These are phyloP conservation scores for Andrena fulva DNA, from an alignment of 2,888 invertebrate species.

Conservation along the genomic window DNA sequence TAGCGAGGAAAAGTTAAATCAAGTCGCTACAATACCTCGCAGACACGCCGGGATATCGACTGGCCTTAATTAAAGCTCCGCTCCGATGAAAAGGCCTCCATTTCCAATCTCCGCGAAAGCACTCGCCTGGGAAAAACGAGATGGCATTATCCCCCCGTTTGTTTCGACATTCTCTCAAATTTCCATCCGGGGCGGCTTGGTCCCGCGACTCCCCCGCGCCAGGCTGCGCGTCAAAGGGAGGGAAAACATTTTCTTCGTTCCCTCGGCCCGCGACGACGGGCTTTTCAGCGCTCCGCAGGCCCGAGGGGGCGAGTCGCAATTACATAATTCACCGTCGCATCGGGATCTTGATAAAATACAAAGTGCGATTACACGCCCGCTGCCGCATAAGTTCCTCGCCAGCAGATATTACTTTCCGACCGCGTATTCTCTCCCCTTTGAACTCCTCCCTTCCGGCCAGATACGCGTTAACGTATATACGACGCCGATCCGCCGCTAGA, in stretches of 20 bases:
- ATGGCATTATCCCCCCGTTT: constrained; percentile 1
- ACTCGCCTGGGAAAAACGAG: neutral
- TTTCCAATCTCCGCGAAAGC: constrained; percentile 35
- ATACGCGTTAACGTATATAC: neutral
- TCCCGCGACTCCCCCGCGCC: constrained; percentile 37
- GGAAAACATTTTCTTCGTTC: constrained; percentile 45
- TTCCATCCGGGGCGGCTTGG: constrained; percentile 32
- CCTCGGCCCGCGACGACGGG: constrained; percentile 1
- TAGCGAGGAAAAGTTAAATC: neutral
- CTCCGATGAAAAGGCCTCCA: constrained; percentile 27
- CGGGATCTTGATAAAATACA: constrained; percentile 53
- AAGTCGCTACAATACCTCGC: constrained; percentile 12
- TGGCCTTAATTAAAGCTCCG: constrained; percentile 43
- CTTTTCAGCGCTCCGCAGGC: constrained; percentile 28
- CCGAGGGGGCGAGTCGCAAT: constrained; percentile 39
- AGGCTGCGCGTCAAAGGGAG: constrained; percentile 14
- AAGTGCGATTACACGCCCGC: constrained; percentile 46
- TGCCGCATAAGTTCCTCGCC: constrained; percentile 42
- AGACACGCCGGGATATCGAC: constrained; percentile 18
- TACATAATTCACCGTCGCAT: constrained; percentile 53
- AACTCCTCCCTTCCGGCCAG: constrained; percentile 15
- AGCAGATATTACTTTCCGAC: constrained; percentile 43
- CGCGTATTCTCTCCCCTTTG: constrained; percentile 26
- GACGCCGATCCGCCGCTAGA: constrained; percentile 19
- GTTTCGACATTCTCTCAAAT: constrained; percentile 32